Evolutionary conservation across 2,888 invertebrate genomes (phyloP).

Genomic region (Pherbina coryleti): DNA sequence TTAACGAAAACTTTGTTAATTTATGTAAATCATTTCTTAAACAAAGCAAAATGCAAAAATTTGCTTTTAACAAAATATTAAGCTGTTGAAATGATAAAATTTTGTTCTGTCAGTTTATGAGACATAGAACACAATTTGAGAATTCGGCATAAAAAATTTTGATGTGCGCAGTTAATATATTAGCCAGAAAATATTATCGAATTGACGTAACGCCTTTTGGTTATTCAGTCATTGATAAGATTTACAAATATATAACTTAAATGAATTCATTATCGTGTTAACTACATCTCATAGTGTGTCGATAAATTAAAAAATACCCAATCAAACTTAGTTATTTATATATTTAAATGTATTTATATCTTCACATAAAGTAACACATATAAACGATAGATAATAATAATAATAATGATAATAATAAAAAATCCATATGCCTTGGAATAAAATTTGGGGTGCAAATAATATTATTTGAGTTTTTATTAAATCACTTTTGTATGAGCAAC

Average conservation of each 20-base stretch:
- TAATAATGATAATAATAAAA: not conserved
- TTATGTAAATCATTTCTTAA: no score
- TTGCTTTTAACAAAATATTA: not conserved
- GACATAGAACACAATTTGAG: slow-evolving; percentile 14
- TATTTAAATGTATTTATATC: not conserved
- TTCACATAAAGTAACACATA: not conserved
- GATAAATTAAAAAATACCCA: not conserved
- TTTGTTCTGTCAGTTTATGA: not conserved
- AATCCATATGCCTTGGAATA: not conserved
- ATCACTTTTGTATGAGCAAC: slow-evolving; percentile 7
- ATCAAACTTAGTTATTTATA: not conserved
- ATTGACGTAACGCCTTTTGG: slow-evolving; percentile 52
- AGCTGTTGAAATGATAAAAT: no score
- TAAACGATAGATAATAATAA: not conserved
- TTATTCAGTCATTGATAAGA: slow-evolving; percentile 53
- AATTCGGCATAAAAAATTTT: not conserved
- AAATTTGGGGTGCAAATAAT: not conserved
- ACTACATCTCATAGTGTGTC: slow-evolving; percentile 12
- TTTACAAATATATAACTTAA: slow-evolving; percentile 12
- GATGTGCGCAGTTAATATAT: not conserved
- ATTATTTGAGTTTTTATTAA: not conserved
- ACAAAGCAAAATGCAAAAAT: no score
- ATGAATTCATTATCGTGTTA: slow-evolving; percentile 12
- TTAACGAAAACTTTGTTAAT: no score
- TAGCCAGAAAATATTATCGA: slow-evolving; percentile 44